Evolutionary conservation across 2,797 vertebrate species (phyloP).

Genomic region (Xerus rutilus): DNA sequence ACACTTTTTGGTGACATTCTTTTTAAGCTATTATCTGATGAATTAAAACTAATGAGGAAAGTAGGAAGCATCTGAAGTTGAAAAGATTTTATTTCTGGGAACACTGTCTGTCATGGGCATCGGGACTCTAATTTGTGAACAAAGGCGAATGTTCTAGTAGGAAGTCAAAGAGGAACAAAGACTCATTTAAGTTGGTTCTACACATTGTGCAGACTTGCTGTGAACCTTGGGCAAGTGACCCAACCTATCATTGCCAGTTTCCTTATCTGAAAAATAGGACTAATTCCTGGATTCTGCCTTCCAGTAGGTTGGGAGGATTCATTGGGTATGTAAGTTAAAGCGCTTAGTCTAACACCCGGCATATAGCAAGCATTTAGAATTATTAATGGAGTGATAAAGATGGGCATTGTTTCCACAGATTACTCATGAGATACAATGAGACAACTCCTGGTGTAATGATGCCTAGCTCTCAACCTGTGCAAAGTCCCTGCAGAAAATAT

Average conservation of each 20-base stretch:
- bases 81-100: conserved; percentile 54
- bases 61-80: not conserved
- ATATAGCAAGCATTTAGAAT: conserved; percentile 39
- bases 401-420: conserved; percentile 7
- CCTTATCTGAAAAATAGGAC: conserved; percentile 52
- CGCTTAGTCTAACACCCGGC: not conserved
- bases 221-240: not conserved
- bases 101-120: not conserved
- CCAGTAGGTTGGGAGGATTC: not conserved
- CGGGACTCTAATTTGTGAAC: not conserved
- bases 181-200: conserved; percentile 46
- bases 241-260: not conserved
- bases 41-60: conserved; percentile 15
- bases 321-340: not conserved
- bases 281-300: not conserved
- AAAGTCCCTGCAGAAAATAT: conserved; percentile 23
- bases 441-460: not conserved
- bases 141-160: conserved; percentile 16
- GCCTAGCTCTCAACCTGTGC: not conserved
- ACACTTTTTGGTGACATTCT: not conserved
- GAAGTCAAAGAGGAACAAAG: conserved; percentile 51
- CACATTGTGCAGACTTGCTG: not conserved
- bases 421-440: conserved; percentile 2
- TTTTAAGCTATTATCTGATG: conserved; percentile 30
- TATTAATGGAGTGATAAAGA: conserved; percentile 37